Conservation (phyloP, 2,888 invertebrate genomes). For the Nasonia oneida region DNA sequence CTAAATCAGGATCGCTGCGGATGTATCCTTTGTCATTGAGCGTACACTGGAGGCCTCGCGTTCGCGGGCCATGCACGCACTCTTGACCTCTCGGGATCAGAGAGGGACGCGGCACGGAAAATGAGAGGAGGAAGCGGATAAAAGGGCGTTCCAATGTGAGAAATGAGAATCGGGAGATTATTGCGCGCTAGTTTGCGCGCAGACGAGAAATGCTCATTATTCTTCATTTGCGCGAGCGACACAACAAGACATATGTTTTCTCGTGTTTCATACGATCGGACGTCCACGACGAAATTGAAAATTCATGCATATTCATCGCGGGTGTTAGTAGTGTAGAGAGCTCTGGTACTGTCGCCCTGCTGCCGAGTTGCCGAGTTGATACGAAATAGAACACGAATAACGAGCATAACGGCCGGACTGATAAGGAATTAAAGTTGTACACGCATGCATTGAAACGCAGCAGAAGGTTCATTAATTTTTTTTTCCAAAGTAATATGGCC, state of each 20-base stretch:
- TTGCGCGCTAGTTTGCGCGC: constrained; percentile 23
- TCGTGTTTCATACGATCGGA: too few relatives aligned
- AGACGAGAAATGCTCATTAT: constrained; percentile 21
- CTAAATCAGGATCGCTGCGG: constrained; percentile 95
- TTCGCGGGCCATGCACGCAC: neutral
- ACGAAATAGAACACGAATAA: neutral
- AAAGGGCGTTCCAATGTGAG: constrained; percentile 24
- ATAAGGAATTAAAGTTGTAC: neutral
- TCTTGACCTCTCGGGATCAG: neutral
- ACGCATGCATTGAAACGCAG: too few relatives aligned
- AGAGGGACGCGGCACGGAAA: neutral
- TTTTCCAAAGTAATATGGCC: neutral
- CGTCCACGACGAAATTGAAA: neutral
- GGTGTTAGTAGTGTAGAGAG: neutral
- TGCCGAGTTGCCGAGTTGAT: neutral
- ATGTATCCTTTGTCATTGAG: constrained; percentile 91
- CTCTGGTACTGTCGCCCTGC: neutral
- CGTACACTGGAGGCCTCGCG: neutral
- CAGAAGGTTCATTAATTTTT: neutral
- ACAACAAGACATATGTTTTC: too few relatives aligned
- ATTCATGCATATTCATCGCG: neutral
- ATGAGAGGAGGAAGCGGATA: constrained; percentile 24
- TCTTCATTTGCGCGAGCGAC: constrained; percentile 16
- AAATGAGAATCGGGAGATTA: constrained; percentile 47
- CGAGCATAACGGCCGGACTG: neutral